phyloP scores from a whole-genome alignment of 2,888 invertebrate genomes.

The Torymus aiolomorphi region DNA sequence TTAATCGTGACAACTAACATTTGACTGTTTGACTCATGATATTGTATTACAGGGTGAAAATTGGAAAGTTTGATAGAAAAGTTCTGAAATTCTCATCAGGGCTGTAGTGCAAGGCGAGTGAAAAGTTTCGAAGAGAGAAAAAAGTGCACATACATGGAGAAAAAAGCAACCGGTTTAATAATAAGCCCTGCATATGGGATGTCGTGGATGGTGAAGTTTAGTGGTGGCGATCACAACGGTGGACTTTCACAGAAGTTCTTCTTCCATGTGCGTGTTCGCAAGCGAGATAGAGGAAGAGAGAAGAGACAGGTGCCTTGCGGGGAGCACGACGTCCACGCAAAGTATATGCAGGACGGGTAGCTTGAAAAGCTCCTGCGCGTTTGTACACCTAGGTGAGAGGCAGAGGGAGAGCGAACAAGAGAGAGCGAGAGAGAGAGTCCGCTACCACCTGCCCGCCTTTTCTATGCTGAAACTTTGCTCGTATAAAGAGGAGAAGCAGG shows the following conservation, averaged over 20 bases:
- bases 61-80: too few species aligned
- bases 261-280: neutral
- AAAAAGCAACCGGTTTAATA: slow-evolving; percentile 32
- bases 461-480: slow-evolving; percentile 42
- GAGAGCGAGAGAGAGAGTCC: too few species aligned
- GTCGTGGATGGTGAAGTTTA: too few species aligned
- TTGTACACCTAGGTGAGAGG: slow-evolving; percentile 5
- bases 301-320: slow-evolving; percentile 39
- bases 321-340: slow-evolving; percentile 20
- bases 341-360: slow-evolving; percentile 20
- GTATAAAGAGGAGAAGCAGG: slow-evolving; percentile 17
- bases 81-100: too few species aligned
- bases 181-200: slow-evolving; percentile 1
- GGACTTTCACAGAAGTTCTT: slow-evolving; percentile 27
- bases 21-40: too few species aligned
- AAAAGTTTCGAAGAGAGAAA: too few species aligned
- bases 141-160: too few species aligned
- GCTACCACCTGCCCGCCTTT: slow-evolving; percentile 37
- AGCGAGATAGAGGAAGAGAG: too few species aligned
- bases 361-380: slow-evolving; percentile 27
- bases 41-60: too few species aligned
- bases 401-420: too few species aligned
- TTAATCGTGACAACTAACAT: too few species aligned
- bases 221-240: slow-evolving; percentile 1
- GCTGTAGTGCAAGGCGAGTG: too few species aligned